phyloP scores from a whole-genome alignment of 2,888 invertebrate genomes.

The Leucania comma region DNA sequence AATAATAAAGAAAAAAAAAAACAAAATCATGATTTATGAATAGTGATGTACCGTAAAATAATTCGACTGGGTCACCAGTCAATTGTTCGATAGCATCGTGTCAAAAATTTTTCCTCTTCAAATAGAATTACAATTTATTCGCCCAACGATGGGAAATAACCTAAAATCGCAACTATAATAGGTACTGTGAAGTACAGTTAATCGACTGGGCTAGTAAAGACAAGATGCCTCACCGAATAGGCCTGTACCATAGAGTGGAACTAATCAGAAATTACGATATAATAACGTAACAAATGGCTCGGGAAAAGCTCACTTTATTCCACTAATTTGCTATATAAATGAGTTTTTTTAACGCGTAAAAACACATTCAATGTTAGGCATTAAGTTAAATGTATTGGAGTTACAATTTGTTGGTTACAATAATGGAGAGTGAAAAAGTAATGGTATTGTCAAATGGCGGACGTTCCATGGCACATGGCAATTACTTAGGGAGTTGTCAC shows the following conservation, averaged over 20 bases:
- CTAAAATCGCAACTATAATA: conserved; percentile 43
- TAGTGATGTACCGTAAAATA: conserved; percentile 37
- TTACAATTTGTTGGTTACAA: conserved; percentile 27
- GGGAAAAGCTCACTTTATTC: conserved; percentile 70
- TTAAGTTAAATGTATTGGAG: conserved; percentile 29
- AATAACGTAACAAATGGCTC: conserved; percentile 77
- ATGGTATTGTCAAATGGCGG: conserved; percentile 8
- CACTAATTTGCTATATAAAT: conserved; percentile 72
- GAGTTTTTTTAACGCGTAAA: conserved; percentile 63
- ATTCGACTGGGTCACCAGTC: conserved; percentile 27
- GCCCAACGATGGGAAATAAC: conserved; percentile 26
- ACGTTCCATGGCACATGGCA: not conserved
- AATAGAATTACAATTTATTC: conserved; percentile 23
- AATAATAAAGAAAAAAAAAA: not conserved
- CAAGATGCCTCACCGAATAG: conserved; percentile 54
- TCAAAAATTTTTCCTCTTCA: conserved; percentile 26
- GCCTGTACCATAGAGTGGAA: conserved; percentile 64
- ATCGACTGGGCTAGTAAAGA: conserved; percentile 50
- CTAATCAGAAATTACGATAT: conserved; percentile 79
- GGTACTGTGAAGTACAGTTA: conserved; percentile 52
- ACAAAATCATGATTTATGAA: conserved; percentile 25
- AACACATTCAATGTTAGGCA: conserved; percentile 20
- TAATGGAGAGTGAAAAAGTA: conserved; percentile 30
- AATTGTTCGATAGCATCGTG: conserved; percentile 15
- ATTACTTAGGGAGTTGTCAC: not conserved